Evolutionary conservation across 2,113 vertebrate genomes (phyloP), one percentile per base, ranked within the genome.

Genomic region (Eretmochelys imbricata): DNA sequence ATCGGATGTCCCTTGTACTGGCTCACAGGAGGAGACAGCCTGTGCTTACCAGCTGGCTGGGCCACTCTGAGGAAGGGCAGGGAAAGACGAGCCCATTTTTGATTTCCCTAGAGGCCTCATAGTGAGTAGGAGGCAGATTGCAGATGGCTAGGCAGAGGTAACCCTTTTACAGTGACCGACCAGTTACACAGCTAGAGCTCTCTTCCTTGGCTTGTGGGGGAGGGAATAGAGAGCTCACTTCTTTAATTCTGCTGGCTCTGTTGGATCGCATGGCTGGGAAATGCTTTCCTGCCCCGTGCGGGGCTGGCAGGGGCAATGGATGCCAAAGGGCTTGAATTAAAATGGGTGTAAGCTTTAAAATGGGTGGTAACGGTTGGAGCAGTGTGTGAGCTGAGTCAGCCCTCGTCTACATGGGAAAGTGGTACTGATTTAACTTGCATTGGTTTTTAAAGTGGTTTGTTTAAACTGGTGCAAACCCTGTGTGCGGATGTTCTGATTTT

Each of bases 221-320:
- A 19, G 62, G 62, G 35, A 65, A n/a, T 7, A 5, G 27, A 62
- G 57, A 59, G 29, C 3, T 62, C 27, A 4, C 29, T 35, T 4
- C 59, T 62, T 62, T 35, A 62, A 31, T 29, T 62, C 29, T 62
- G 59, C 59, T 13, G 13, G 59, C 29, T 31, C 27, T 13, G 31
- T 14, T 13, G 5, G 59, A 6, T 11, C 2, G 13, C 57, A 2
- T 1, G 5, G 12, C 14, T 62, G 6, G 29, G 13, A 62, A 35
- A 62, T 16, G 59, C 59, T 62, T 16, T 62, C 29, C 59, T 62
- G 12, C 59, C 59, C 29, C 29, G 2, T 13, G 29, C 6, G 57
- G 27, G 13, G 59, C 29, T 16, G 59, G 29, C 5, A 62, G 59
- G 59, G 59, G 59, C 59, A 31, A 16, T 6, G 29, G 29, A 62